phyloP scores from a whole-genome alignment of 2,797 vertebrate species.

The Amazona finschi region DNA sequence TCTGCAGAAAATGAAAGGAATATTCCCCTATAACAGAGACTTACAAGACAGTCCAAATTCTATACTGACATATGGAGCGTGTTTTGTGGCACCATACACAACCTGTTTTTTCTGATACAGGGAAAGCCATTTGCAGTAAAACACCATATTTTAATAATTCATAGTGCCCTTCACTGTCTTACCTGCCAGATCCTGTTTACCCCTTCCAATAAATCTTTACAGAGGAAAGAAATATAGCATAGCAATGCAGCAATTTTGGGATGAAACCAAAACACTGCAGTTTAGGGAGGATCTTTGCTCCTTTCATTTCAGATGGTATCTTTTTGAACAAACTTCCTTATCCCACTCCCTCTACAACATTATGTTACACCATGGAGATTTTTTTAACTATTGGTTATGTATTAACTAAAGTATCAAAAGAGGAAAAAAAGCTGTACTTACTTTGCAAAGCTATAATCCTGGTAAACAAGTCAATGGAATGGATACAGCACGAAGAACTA shows the following conservation, averaged over 20 bases:
- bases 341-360: background rate
- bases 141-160: background rate
- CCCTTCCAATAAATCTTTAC: background rate
- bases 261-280: background rate
- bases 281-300: background rate
- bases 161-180: background rate
- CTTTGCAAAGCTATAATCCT: slow-evolving; percentile 54
- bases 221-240: background rate
- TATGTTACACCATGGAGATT: background rate
- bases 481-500: background rate
- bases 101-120: background rate
- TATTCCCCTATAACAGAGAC: background rate
- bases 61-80: background rate
- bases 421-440: slow-evolving; percentile 53
- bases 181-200: background rate
- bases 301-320: background rate
- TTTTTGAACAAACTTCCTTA: background rate
- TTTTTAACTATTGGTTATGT: background rate
- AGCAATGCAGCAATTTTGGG: background rate
- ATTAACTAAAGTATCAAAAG: background rate
- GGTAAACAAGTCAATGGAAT: background rate
- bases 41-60: background rate
- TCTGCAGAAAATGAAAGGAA: background rate
- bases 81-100: background rate
- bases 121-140: background rate